Percentiles rank a stretch among this genome's conserved stretches.
phyloP scores from a whole-genome alignment of 92 coral and sea anemone genomes.

The Virgularia gustaviana region DNA sequence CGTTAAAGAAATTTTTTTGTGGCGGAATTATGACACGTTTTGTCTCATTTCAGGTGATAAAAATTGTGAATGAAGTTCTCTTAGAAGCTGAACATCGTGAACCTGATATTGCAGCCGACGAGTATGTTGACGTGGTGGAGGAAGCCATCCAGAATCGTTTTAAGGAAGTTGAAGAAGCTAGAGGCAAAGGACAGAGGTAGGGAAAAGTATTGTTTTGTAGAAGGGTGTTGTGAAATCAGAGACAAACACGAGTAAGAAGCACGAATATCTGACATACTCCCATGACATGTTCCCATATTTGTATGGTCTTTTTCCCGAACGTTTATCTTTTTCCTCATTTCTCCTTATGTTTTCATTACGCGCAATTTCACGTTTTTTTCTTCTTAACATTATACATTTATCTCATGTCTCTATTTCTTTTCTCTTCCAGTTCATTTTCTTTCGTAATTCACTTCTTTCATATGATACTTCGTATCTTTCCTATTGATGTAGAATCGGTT shows the following conservation, averaged over 20 bases:
- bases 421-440: too few species aligned
- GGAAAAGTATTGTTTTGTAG: conserved; percentile 16
- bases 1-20: not conserved
- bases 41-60: conserved; percentile 43
- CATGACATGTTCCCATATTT: too few species aligned
- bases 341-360: too few species aligned
- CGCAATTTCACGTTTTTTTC: too few species aligned
- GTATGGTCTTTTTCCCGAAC: not conserved
- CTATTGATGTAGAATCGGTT: conserved; percentile 63
- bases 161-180: conserved; percentile 66
- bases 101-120: conserved; percentile 81
- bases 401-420: too few species aligned
- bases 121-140: conserved; percentile 80
- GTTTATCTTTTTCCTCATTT: not conserved
- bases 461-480: not conserved
- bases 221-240: too few species aligned
- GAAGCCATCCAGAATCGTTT: conserved; percentile 78
- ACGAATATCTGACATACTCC: too few species aligned
- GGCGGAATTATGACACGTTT: not conserved
- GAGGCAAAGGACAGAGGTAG: conserved; percentile 76
- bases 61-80: conserved; percentile 69
- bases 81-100: conserved; percentile 78
- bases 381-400: too few species aligned
- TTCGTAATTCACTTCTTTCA: not conserved
- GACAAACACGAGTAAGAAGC: not conserved